phyloP scores from a whole-genome alignment of 2,888 invertebrate genomes.

The Iselma pallidipennis region DNA sequence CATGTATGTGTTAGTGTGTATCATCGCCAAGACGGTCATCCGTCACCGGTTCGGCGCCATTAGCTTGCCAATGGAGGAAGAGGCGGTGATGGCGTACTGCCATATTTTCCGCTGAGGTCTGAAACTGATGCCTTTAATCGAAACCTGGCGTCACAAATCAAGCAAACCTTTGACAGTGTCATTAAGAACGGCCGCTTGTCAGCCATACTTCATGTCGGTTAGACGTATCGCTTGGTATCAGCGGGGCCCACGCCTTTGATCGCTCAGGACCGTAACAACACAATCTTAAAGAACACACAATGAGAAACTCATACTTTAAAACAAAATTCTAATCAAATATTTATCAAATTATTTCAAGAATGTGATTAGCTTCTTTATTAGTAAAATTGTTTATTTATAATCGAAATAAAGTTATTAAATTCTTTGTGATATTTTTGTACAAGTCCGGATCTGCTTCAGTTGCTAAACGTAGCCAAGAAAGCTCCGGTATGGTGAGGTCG shows the following conservation, averaged over 20 bases:
- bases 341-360: neutral
- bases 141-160: slow-evolving; percentile 57
- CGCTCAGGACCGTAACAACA: slow-evolving; percentile 30
- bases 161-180: slow-evolving; percentile 56
- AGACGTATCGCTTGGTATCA: slow-evolving; percentile 47
- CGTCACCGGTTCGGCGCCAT: slow-evolving; percentile 27
- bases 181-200: slow-evolving; percentile 56
- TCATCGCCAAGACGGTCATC: slow-evolving; percentile 26
- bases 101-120: slow-evolving; percentile 54
- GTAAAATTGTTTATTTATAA: neutral
- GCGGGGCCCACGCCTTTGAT: slow-evolving; percentile 35
- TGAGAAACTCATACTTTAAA: neutral
- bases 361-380: neutral
- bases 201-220: slow-evolving; percentile 53
- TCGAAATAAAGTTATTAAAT: neutral
- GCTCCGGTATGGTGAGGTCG: slow-evolving; percentile 39
- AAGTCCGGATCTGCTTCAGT: slow-evolving; percentile 29
- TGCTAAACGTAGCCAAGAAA: slow-evolving; percentile 37
- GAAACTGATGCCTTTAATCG: slow-evolving; percentile 57
- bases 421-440: neutral
- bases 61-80: slow-evolving; percentile 26
- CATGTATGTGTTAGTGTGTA: slow-evolving; percentile 5
- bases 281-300: neutral
- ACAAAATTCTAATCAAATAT: neutral
- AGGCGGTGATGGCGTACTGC: slow-evolving; percentile 42